Conservation (phyloP, 2,113 vertebrate species). For the Lasiurus cinereus region DNA sequence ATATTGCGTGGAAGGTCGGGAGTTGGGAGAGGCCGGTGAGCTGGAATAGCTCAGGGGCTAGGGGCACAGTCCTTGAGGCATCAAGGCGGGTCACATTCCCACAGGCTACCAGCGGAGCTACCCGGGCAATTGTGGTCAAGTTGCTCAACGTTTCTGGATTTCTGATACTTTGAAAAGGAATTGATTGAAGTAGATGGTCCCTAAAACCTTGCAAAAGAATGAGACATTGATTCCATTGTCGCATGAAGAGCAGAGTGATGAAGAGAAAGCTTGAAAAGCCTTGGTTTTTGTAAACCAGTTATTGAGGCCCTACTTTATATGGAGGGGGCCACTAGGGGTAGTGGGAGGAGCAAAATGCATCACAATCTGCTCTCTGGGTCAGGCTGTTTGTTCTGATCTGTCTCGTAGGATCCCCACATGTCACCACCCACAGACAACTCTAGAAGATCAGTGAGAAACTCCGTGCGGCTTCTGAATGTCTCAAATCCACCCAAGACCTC, state of each 20-base stretch:
- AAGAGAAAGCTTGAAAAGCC: not conserved
- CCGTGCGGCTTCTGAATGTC: not conserved
- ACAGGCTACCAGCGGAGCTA: not conserved
- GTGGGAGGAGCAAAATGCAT: not conserved
- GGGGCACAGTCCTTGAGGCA: not conserved
- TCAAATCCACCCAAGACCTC: conserved; percentile 34
- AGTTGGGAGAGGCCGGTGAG: not conserved
- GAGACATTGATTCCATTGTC: not conserved
- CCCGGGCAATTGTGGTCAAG: not conserved
- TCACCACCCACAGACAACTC: conserved; percentile 53
- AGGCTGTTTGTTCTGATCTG: conserved; percentile 29
- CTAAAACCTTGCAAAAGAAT: not conserved
- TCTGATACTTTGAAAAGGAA: not conserved
- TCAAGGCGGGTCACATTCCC: not conserved
- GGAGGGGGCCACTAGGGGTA: not conserved
- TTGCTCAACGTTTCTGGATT: not conserved
- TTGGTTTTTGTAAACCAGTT: conserved; percentile 38
- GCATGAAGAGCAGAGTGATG: not conserved
- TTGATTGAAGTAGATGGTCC: not conserved
- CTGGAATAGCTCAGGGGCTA: not conserved
- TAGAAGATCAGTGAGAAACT: not conserved
- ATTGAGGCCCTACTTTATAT: conserved; percentile 31
- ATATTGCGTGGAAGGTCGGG: not conserved
- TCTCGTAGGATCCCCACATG: conserved; percentile 61
- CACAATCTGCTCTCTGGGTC: not conserved